Evolutionary conservation across 2,797 vertebrate genomes (phyloP).

Genomic region (Sibirionetta formosa): DNA sequence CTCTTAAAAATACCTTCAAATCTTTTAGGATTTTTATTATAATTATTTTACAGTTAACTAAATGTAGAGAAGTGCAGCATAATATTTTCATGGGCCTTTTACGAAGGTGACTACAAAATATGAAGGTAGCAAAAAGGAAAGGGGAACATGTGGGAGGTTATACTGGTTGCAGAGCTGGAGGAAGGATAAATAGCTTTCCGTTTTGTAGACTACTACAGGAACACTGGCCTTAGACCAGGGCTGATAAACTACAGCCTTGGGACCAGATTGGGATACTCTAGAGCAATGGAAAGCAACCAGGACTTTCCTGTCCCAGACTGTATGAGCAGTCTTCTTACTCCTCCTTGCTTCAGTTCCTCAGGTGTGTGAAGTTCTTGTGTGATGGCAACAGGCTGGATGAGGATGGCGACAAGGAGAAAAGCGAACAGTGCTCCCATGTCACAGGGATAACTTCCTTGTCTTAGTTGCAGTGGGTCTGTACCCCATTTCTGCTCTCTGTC

Average conservation of each 20-base stretch:
- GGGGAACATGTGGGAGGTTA: not conserved
- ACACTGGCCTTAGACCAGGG: not conserved
- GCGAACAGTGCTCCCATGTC: fast-evolving
- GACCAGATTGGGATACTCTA: not conserved
- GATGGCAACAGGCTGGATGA: not conserved
- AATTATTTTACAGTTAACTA: slow-evolving; percentile 69
- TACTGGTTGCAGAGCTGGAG: not conserved
- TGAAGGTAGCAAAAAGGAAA: not conserved
- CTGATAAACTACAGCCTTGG: not conserved
- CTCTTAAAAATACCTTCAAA: slow-evolving; percentile 79
- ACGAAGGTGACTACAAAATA: not conserved
- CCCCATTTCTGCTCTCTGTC: not conserved
- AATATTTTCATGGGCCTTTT: slow-evolving; percentile 49
- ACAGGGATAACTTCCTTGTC: not conserved
- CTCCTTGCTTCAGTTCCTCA: not conserved
- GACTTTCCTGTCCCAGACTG: not conserved
- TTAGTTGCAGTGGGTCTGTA: not conserved
- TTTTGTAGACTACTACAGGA: not conserved
- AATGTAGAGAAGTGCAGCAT: slow-evolving; percentile 46
- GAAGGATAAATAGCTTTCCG: not conserved
- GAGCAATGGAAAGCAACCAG: not conserved
- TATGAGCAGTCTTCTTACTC: not conserved
- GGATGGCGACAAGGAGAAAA: not conserved
- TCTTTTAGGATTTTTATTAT: slow-evolving; percentile 63
- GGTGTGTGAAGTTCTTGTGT: not conserved